Conservation (phyloP, 2,888 invertebrate species). For the Agrotis exclamationis region DNA sequence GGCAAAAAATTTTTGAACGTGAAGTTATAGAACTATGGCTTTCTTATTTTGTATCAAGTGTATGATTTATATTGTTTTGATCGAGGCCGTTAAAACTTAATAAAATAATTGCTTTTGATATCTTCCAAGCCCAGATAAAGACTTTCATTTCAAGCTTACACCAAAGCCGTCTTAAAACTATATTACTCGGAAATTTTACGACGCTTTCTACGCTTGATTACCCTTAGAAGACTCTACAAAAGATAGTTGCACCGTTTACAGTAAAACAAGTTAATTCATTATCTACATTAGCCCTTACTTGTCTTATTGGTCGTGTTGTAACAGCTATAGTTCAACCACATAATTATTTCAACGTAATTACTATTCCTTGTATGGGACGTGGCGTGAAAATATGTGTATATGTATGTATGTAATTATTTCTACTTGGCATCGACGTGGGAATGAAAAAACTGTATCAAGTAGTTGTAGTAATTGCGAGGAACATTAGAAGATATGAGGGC, state of each 20-base stretch:
- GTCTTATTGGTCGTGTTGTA: constrained; percentile 20
- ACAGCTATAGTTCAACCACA: constrained; percentile 49
- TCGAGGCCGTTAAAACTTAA: not conserved
- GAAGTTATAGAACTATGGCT: not conserved
- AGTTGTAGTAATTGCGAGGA: constrained; percentile 25
- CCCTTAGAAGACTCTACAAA: not conserved
- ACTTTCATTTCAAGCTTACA: not conserved
- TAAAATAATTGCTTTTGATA: not conserved
- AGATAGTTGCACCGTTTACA: constrained; percentile 3
- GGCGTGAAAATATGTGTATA: constrained; percentile 64
- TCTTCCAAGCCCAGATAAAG: not conserved
- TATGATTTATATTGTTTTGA: not conserved
- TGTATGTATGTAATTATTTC: constrained; percentile 58
- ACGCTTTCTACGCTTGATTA: not conserved
- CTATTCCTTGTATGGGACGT: constrained; percentile 53
- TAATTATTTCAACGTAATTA: constrained; percentile 65
- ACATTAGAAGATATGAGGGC: constrained; percentile 25
- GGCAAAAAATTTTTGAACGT: not conserved
- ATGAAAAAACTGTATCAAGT: constrained; percentile 41
- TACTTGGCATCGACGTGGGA: constrained; percentile 52
- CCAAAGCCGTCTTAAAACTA: not conserved
- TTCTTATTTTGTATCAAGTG: not conserved
- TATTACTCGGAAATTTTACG: not conserved
- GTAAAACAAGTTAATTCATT: constrained; percentile 21
- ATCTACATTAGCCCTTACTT: constrained; percentile 9